Evolutionary conservation across 2,797 vertebrate species (phyloP).

Genomic region (Artibeus lituratus): DNA sequence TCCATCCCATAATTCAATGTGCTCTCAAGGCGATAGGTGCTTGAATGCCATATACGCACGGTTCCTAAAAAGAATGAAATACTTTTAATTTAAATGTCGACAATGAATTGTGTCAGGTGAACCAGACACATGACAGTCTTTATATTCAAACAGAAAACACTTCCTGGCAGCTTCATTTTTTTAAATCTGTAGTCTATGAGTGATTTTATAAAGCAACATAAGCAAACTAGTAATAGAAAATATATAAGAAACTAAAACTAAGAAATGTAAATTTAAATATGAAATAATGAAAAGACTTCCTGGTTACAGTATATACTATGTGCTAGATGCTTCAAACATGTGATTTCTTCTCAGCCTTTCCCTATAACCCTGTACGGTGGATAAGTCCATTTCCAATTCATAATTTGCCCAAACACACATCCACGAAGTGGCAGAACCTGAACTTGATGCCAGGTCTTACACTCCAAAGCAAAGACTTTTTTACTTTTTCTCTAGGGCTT

Average conservation of each 20-base stretch:
- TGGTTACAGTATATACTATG: background rate
- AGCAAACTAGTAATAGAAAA: background rate
- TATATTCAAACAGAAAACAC: slow-evolving; percentile 3
- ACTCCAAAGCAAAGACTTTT: background rate
- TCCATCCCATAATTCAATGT: slow-evolving; percentile 99
- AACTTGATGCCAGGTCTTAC: background rate
- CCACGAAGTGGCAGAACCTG: background rate
- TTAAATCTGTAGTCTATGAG: background rate
- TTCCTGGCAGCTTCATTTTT: background rate
- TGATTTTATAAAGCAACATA: slow-evolving; percentile 46
- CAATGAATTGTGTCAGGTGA: background rate
- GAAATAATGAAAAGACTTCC: slow-evolving; percentile 1
- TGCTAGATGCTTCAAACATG: background rate
- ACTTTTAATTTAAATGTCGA: background rate
- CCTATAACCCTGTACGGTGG: background rate
- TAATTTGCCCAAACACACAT: background rate
- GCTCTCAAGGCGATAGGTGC: slow-evolving; percentile 96
- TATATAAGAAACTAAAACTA: background rate
- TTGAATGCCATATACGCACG: slow-evolving; percentile 98
- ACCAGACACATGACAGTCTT: background rate
- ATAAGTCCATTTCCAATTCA: background rate
- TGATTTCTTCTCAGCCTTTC: background rate
- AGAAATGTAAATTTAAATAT: background rate
- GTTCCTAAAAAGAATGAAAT: slow-evolving; percentile 85
- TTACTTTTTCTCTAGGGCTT: background rate